Percentiles rank a stretch among this genome's conserved stretches.
Evolutionary conservation across 2,113 vertebrate genomes (phyloP).

Genomic region (Heloderma charlesbogerti): DNA sequence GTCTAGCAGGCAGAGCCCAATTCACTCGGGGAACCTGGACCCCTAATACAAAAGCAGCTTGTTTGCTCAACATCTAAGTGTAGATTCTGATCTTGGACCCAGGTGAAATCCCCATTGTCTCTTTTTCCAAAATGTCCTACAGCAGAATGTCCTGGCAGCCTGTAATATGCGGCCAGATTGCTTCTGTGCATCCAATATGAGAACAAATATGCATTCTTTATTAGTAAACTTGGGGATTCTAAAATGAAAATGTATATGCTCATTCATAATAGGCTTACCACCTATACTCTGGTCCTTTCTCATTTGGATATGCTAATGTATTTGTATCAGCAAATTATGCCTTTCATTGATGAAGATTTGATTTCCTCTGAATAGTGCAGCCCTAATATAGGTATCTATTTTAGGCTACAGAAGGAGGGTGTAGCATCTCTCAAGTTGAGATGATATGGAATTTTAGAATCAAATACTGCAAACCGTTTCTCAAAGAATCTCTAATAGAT

Average conservation of each 20-base stretch:
- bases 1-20: slow-evolving; percentile 63
- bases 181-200: not conserved
- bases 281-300: not conserved
- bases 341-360: not conserved
- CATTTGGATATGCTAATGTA: not conserved
- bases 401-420: not conserved
- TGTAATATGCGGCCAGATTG: not conserved
- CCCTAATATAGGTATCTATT: not conserved
- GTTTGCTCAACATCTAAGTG: not conserved
- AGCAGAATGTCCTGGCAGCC: not conserved
- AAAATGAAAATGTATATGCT: not conserved
- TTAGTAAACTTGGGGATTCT: not conserved
- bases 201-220: not conserved
- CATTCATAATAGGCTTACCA: not conserved
- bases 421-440: not conserved
- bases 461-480: not conserved
- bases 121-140: not conserved
- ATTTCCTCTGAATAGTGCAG: not conserved
- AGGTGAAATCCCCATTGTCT: not conserved
- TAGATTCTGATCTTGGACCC: not conserved
- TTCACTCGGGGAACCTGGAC: slow-evolving; percentile 32
- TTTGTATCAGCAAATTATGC: not conserved
- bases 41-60: slow-evolving; percentile 3
- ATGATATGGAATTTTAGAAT: not conserved
- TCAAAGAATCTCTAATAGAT: not conserved